Percentiles rank a stretch among this genome's conserved stretches.
Conservation (phyloP, 2,113 vertebrate species). For the Channa maculata region DNA sequence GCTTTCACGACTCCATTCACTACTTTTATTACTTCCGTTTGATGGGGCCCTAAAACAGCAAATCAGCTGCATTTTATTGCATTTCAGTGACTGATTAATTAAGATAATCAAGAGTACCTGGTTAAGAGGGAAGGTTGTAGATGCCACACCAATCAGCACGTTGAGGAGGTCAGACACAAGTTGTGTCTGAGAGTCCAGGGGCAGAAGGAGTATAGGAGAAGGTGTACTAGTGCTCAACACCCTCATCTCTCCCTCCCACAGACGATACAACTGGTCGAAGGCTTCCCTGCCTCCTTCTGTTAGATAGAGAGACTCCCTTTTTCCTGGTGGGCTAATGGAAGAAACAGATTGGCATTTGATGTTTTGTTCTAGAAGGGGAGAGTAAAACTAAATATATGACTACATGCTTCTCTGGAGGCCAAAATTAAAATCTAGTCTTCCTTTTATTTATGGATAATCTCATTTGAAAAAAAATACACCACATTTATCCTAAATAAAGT, state of each 20-base stretch:
- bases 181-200: constrained; percentile 88
- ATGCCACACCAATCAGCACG: constrained; percentile 93
- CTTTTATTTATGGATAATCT: too few relatives aligned
- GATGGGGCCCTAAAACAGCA: constrained; percentile 14
- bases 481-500: too few relatives aligned
- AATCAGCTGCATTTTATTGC: constrained; percentile 19
- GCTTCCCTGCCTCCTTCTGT: constrained; percentile 93
- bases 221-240: constrained; percentile 81
- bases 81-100: constrained; percentile 26
- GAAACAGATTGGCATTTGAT: neutral
- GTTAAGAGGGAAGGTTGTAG: constrained; percentile 91
- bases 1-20: constrained; percentile 2
- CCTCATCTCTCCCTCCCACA: constrained; percentile 89
- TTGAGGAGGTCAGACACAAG: constrained; percentile 94
- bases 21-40: constrained; percentile 23
- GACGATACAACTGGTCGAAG: constrained; percentile 92
- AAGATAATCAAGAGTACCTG: constrained; percentile 69
- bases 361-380: neutral
- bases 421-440: too few relatives aligned
- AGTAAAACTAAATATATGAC: neutral
- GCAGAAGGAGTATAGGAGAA: constrained; percentile 82
- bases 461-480: too few relatives aligned
- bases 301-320: constrained; percentile 90
- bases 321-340: constrained; percentile 89
- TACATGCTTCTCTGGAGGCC: neutral